Evolutionary conservation across 2,888 invertebrate species (phyloP), one percentile per base, ranked within the genome.

Genomic region (Monoplex corrugatus): DNA sequence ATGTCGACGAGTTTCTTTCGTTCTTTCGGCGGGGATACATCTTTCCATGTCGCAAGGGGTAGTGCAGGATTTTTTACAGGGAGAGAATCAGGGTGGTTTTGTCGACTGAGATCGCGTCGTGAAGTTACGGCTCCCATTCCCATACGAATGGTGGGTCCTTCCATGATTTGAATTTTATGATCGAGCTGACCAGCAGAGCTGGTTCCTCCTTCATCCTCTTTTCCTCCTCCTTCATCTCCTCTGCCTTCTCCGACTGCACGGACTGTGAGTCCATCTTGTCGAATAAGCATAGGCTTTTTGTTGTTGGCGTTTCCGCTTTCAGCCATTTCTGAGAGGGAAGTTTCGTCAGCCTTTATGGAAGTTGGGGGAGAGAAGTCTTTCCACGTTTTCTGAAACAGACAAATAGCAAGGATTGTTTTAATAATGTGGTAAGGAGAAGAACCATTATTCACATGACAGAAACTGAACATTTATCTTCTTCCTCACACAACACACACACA

Each of bases 361-460:
- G 87, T 38, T n/a, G 92, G 88, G 35, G 91, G 92, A n/a, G 91
- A 91, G 80, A 91, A 86, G 50, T 94, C 93, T 78, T 93, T 93
- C 86, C 93, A 91, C 8, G 93, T 91, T 68, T 92, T 93, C 94
- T 94, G 90, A 85, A 85, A 88, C 75, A 87, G 38, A 44, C n/a
- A 40, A 13, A 83, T 28, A 87, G n/a, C 45, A 78, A 28, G 0
- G 38, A 38, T 78, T 35, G 68, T 23, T 23, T 78, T 38, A 35
- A 2, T 2, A 10, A 19, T 78, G 78, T 38, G 13, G 78, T 32
- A 19, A n/a, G 23, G 68, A n/a, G n/a, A n/a, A n/a, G 19, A 16
- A 19, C 40, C 32, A 32, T n/a, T 8, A 1, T 78, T n/a, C 13
- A 8, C 38, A 32, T 38, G 10, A 78, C 38, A 2, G 38, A 38